Conservation (phyloP, 2,113 vertebrate species). For the Trichechus manatus region DNA sequence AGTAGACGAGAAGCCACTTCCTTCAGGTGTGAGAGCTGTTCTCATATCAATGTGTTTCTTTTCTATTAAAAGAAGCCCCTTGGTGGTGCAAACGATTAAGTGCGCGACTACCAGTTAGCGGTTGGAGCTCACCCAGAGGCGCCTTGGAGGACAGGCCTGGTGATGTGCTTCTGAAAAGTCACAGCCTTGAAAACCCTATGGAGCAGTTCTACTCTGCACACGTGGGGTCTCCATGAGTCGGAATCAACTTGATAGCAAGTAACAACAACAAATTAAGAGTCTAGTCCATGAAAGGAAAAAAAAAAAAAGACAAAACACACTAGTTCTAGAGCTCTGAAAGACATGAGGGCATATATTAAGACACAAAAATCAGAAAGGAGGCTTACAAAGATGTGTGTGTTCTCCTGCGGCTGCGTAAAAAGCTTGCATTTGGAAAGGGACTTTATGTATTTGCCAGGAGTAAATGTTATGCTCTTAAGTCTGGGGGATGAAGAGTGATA, state of each 20-base stretch:
- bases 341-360: not conserved
- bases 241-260: no score
- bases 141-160: not conserved
- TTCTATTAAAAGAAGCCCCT: not conserved
- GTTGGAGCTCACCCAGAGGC: not conserved
- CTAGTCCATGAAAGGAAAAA: fast-evolving
- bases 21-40: fast-evolving
- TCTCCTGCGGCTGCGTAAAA: not conserved
- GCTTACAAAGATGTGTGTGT: not conserved
- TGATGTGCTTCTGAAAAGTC: not conserved
- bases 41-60: fast-evolving
- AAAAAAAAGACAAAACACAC: not conserved
- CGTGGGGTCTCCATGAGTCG: not conserved
- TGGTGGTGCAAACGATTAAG: no score
- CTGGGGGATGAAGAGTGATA: fast-evolving
- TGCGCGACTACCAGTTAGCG: no score
- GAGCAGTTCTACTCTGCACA: not conserved
- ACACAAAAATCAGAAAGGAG: not conserved
- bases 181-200: not conserved
- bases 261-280: not conserved
- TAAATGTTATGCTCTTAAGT: not conserved
- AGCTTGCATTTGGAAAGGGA: not conserved
- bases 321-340: not conserved
- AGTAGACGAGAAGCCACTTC: fast-evolving
- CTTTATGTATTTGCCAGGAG: fast-evolving